A percentile compares a stretch with the other conserved stretches of the same genome.
phyloP scores from a whole-genome alignment of 2,113 vertebrate genomes.

The Scopus umbretta region DNA sequence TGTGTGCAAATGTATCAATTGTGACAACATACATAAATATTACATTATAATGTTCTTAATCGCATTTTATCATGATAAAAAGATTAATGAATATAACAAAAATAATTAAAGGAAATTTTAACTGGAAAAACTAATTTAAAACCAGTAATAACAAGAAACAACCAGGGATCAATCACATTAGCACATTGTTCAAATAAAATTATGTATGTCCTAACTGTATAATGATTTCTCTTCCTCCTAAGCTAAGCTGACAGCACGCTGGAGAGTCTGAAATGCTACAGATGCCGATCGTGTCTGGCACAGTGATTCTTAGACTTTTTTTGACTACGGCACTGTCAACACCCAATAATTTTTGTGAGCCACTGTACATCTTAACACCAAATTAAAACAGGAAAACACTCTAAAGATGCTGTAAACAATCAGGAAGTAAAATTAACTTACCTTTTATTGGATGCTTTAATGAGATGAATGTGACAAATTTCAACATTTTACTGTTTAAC shows the following conservation, averaged over 20 bases:
- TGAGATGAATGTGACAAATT: neutral
- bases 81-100: neutral
- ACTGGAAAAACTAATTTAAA: neutral
- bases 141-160: neutral
- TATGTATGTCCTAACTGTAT: neutral
- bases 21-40: neutral
- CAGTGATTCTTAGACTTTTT: neutral
- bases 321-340: neutral
- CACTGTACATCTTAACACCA: neutral
- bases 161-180: neutral
- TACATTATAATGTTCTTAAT: neutral
- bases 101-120: neutral
- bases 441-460: neutral
- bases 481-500: neutral
- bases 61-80: neutral
- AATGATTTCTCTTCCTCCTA: neutral
- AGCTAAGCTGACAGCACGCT: neutral
- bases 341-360: neutral
- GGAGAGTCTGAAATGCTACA: neutral
- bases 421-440: neutral
- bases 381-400: neutral
- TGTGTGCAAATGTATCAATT: neutral
- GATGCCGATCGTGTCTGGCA: neutral
- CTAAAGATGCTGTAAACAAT: neutral
- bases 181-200: slow-evolving; percentile 10